Percentiles rank a stretch among this genome's conserved stretches.
Conservation (phyloP, 2,888 invertebrate species). For the Phanerotoma sp. region DNA sequence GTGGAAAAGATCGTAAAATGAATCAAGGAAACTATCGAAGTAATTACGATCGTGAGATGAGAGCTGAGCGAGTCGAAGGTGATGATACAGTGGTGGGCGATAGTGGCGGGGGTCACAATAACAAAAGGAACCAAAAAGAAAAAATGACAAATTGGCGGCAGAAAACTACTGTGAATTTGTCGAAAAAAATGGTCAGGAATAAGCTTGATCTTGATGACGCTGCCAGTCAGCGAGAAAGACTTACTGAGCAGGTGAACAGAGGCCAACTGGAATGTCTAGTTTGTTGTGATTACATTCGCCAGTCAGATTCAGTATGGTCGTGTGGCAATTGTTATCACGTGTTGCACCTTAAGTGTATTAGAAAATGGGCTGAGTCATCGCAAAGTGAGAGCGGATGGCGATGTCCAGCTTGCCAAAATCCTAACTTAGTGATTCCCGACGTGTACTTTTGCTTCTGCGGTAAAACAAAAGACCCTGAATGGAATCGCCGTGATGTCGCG, state of each 20-base stretch:
- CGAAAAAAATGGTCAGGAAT: conserved; percentile 38
- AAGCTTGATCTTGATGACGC: conserved; percentile 56
- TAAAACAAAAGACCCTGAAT: conserved; percentile 72
- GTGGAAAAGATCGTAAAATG: conserved; percentile 38
- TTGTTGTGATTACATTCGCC: conserved; percentile 85
- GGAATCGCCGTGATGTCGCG: conserved; percentile 75
- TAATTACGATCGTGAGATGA: too few species aligned
- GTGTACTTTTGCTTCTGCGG: conserved; percentile 93
- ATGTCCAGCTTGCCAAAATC: conserved; percentile 94
- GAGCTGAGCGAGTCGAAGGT: conserved; percentile 26
- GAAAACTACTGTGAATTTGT: conserved; percentile 33
- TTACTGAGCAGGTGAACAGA: conserved; percentile 80
- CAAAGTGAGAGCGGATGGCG: conserved; percentile 84
- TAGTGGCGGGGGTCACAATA: conserved; percentile 1
- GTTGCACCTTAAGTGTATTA: conserved; percentile 86
- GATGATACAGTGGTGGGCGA: conserved; percentile 34
- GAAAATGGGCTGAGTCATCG: conserved; percentile 88
- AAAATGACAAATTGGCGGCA: conserved; percentile 45
- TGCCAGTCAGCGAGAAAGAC: conserved; percentile 78
- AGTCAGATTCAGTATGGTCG: conserved; percentile 84
- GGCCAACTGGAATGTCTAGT: conserved; percentile 90
- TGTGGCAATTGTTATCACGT: conserved; percentile 91
- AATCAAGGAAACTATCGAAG: conserved; percentile 41
- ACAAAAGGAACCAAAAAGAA: conserved; percentile 23
- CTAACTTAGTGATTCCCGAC: conserved; percentile 70